phyloP scores from a whole-genome alignment of 2,797 vertebrate species.

The Xiphophorus birchmanni region DNA sequence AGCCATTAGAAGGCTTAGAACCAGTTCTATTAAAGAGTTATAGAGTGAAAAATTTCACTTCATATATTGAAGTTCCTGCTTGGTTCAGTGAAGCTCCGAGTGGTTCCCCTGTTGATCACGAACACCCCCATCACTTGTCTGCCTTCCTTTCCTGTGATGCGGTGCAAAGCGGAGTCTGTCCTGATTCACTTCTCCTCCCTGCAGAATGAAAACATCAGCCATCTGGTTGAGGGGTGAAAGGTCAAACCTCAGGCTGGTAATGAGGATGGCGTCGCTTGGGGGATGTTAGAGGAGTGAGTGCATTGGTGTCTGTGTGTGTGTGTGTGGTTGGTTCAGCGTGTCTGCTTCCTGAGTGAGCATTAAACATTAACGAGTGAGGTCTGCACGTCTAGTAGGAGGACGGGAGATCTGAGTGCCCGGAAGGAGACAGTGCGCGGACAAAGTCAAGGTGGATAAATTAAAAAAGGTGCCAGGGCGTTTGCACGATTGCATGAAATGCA shows the following conservation, averaged over 20 bases:
- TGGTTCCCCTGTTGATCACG: conserved; percentile 40
- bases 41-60: background rate
- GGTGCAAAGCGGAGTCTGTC: conserved; percentile 57
- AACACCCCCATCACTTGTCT: conserved; percentile 41
- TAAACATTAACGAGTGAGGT: conserved; percentile 82
- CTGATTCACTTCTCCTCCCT: conserved; percentile 60
- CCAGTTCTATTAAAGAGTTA: background rate
- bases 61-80: background rate
- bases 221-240: conserved; percentile 81
- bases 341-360: conserved; percentile 80
- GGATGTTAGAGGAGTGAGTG: conserved; percentile 56
- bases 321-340: conserved; percentile 49
- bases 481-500: conserved; percentile 12
- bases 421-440: conserved; percentile 30
- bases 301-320: conserved; percentile 38
- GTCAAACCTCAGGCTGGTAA: conserved; percentile 83
- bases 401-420: conserved; percentile 41
- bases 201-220: conserved; percentile 82
- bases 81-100: conserved; percentile 48
- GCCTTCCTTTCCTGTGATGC: conserved; percentile 36
- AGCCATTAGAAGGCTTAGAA: conserved; percentile 20
- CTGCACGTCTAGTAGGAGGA: conserved; percentile 57
- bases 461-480: conserved; percentile 25
- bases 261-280: conserved; percentile 82
- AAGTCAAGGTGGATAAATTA: conserved; percentile 29